Base-by-base conservation (phyloP, 1,140 invertebrate species). In the Oreohelix idahoensis region DNA sequence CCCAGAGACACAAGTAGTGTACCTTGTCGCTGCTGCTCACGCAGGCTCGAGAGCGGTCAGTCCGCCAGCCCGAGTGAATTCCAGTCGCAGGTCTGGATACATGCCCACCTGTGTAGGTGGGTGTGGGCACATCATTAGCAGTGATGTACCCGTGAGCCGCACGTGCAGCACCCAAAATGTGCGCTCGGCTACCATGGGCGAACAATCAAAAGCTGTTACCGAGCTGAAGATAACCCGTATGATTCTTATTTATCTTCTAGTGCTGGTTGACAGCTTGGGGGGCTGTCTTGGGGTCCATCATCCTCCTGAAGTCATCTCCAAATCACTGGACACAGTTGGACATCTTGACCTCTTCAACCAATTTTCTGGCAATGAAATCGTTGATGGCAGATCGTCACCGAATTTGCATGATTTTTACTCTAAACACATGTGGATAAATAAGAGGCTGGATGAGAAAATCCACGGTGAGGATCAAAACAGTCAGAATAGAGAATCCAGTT, bases 51-150 rank as follows among this genome's bases (percentile, higher is more conserved):
- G n/a, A 32, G 63, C 63, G n/a, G n/a, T 35, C n/a, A 66, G n/a
- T 66, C 29, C 63, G 63, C 63, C 63, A 66, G 63, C 29, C 26
- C 11, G 20, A 10, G 53, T n/a, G n/a, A n/a, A 4, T 66, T 29
- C 63, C 63, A 66, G 63, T 35, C n/a, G 63, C 29, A 10, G 63
- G 11, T 29, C 5, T 66, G 29, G 11, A 2, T 66, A 66, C 29
- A 66, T 35, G 63, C n/a, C 29, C 63, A 66, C 29, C 63, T 66
- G 63, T 58, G 51, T 66, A 66, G n/a, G 63, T 66, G 29, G 63
- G 63, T 66, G 63, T 66, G 20, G 29, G n/a, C 10, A 5, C 63
- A 66, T 32, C 63, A 58, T 29, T 32, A 5, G 17, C 63, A 29
- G 63, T 66, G 63, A 66, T 66, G 63, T 66, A 32, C 20, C 63